Evolutionary conservation across 2,888 invertebrate genomes (phyloP), one percentile per base, ranked within the genome.

Genomic region (Sialis lutaria): DNA sequence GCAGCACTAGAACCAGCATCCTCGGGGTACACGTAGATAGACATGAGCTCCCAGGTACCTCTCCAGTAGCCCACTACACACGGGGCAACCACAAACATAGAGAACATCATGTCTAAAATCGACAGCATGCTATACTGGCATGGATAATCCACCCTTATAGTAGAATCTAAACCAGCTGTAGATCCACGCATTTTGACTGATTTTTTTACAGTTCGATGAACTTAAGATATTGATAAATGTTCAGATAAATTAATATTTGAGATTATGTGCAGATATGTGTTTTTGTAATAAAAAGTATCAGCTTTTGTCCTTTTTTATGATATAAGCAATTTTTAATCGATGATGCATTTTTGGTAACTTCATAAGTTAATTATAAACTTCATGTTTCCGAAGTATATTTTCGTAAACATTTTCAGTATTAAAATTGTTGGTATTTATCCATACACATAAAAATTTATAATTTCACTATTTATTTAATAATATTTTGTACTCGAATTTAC

Each of bases 21-120:
- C 1, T 70, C 67, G 1, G 86, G 81, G 53, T 77, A 74, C 48
- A 88, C 71, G 62, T 83, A 78, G 45, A 76, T 60, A 59, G 79
- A 82, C 71, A 85, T 78, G 45, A 89, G 70, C 42, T 75, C 75
- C 88, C 89, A 90, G 42, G 85, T 82, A 53, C 87, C 84, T 52
- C 89, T 74, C 90, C 90, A 89, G 64, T 87, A 88, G 51, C 80
- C 76, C 48, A 90, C 85, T 44, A 89, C 86, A 48, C 81, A 76
- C 8, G 89, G 88, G 2, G 84, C 82, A 12, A 87, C 78, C 34
- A 89, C 70, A 8, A 75, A 59, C 53, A 80, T 75, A 45, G 87
- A 80, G 61, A 89, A 73, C 13, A 81, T 58, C 34, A 74, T 72
- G 64, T 89, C 89, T 51, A 87, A 67, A 53, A 78, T 62, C 51